Evolutionary conservation across 2,888 invertebrate species (phyloP), one percentile per base, ranked within the genome.

Genomic region (Herminia tarsipennalis): DNA sequence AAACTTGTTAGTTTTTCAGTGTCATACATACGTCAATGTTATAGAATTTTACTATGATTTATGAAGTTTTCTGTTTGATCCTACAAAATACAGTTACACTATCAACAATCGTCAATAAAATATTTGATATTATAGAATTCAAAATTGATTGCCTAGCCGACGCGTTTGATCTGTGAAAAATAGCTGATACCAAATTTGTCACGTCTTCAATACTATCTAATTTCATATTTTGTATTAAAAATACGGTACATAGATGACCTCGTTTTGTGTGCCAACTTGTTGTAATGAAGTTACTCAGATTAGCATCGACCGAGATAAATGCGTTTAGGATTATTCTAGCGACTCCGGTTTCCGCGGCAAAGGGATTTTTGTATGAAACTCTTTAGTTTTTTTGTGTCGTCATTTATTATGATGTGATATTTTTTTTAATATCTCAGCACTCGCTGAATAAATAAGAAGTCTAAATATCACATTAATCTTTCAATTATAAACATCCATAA

Each of bases 221-320:
- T 68, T 65, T 66, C 66, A 60, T 62, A 57, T 58, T 63, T 67
- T 61, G 37, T 53, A 57, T 57, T 58, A 62, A 65, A 68, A 69
- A 68, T 65, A 57, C 54, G 53, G 61, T 56, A 66, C 55, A 55
- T 53, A 50, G 53, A 49, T 62, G 65, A 68, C 69, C 68, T 65
- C 65, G 53, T 66, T 68, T 22, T 20, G 40, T 25, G 55, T 68
- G 67, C 64, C 69, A 68, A 66, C 51, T 68, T 48, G 57, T 60
- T 66, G 65, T 67, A 58, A 52, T 66, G 59, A 57, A 51, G 48
- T 48, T 57, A 49, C 48, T 48, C 35, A 59, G 67, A 59, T 68
- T 68, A 64, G 45, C 50, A 54, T 55, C 49, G 49, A 47, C 46
- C 13, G 40, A 56, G 61, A 68, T 61, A 43, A 57, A 67, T 68